Evolutionary conservation across 2,888 invertebrate species (phyloP).

Genomic region (Chaitophorus viminalis): DNA sequence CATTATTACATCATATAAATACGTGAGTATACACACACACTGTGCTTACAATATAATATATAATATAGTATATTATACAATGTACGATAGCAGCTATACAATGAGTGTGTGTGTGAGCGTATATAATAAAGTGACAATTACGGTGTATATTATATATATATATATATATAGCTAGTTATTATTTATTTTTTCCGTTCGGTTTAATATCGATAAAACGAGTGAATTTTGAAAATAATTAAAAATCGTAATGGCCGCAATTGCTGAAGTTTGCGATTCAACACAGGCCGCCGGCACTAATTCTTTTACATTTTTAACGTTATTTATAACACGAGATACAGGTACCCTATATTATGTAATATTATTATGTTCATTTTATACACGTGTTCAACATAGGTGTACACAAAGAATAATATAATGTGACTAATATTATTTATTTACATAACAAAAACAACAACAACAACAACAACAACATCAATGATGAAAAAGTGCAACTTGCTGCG

Average conservation of each 20-base stretch:
- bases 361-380: not conserved
- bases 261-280: not conserved
- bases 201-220: not conserved
- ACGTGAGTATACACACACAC: not conserved
- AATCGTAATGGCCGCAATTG: not conserved
- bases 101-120: not conserved
- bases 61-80: not conserved
- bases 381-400: too few relatives aligned
- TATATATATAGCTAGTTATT: not conserved
- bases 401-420: too few relatives aligned
- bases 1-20: not conserved
- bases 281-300: not conserved
- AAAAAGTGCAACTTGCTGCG: not conserved
- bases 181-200: not conserved
- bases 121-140: not conserved
- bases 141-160: too few relatives aligned
- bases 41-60: not conserved
- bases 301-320: not conserved
- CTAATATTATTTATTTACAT: too few relatives aligned
- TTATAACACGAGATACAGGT: not conserved
- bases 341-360: not conserved
- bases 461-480: not conserved
- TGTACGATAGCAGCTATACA: not conserved
- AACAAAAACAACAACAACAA: too few relatives aligned
- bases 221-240: not conserved